Conservation (phyloP, 2,113 vertebrate genomes). For the Vimba vimba region DNA sequence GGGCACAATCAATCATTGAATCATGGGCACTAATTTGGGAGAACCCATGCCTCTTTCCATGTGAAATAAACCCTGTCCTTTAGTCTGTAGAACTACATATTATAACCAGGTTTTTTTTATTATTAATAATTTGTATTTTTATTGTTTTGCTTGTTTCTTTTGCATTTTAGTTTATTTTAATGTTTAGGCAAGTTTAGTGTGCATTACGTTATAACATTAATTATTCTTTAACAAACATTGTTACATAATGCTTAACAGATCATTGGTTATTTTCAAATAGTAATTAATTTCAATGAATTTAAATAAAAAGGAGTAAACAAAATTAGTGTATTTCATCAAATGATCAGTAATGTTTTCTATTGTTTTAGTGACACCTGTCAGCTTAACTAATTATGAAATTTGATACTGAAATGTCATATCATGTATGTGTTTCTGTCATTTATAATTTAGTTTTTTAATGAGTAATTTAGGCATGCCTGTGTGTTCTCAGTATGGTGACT, state of each 20-base stretch:
- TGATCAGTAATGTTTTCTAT: background rate
- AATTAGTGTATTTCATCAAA: background rate
- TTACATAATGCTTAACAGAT: background rate
- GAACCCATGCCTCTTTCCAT: background rate
- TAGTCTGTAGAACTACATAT: background rate
- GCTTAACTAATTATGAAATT: background rate
- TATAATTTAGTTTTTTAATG: background rate
- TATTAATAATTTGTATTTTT: background rate
- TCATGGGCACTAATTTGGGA: background rate
- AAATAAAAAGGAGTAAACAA: background rate
- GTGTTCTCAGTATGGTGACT: background rate
- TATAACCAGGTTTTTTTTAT: background rate
- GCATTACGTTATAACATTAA: background rate
- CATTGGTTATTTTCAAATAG: background rate
- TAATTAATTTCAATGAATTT: background rate
- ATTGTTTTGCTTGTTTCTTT: background rate
- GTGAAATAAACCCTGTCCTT: background rate
- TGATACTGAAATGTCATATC: too few relatives aligned
- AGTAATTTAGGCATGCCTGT: background rate
- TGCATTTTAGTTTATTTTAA: background rate
- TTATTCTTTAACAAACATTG: background rate
- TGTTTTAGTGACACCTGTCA: background rate
- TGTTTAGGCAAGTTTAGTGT: background rate
- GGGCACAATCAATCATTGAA: background rate
- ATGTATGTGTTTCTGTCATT: background rate